Evolutionary conservation across 2,113 vertebrate species (phyloP), one percentile per base, ranked within the genome.

Genomic region (Scatophagus argus): DNA sequence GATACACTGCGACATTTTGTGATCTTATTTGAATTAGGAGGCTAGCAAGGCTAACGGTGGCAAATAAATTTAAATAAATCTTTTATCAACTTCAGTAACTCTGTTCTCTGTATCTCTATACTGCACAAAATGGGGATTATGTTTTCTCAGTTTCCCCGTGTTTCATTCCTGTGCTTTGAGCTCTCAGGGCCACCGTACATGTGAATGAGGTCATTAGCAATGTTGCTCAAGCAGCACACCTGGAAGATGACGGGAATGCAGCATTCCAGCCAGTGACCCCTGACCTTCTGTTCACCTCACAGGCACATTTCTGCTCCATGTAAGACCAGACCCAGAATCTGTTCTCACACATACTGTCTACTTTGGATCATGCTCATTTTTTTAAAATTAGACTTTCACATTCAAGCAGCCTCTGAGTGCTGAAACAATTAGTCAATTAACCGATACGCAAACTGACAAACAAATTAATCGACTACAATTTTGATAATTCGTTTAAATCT

Each of bases 181-280:
- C 36, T 61, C 19, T 65, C 39, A 4, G 29, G 46, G 63, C 69
- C 67, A 63, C 27, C 0, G 0, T 58, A 58, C 43, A 60, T 19
- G n/a, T 17, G 36, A 51, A 38, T 43, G 55, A 25, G 47, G 44
- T 41, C 62, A 71, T 81, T 61, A 58, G 69, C 60, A n/a, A 8
- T 17, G 27, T 59, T 34, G 41, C 46, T 82, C 77, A 71, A 2
- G 13, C 34, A 11, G 64, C 69, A 85, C 91, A 90, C 90, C 91
- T 91, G 90, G 89, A 79, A 55, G 43, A 82, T 54, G 77, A 82
- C 23, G 46, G 69, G 77, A 82, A 85, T 6, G 38, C 65, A 39
- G 44, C 82, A 90, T 93, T 89, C 86, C 82, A 77, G 32, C n/a
- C 55, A 4, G 31, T 73, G 87, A 84, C 70, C 86, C 76, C 49